A percentile compares a stretch with the other conserved stretches of the same genome.
Conservation (phyloP, 2,113 vertebrate species). For the Cinclus cinclus region DNA sequence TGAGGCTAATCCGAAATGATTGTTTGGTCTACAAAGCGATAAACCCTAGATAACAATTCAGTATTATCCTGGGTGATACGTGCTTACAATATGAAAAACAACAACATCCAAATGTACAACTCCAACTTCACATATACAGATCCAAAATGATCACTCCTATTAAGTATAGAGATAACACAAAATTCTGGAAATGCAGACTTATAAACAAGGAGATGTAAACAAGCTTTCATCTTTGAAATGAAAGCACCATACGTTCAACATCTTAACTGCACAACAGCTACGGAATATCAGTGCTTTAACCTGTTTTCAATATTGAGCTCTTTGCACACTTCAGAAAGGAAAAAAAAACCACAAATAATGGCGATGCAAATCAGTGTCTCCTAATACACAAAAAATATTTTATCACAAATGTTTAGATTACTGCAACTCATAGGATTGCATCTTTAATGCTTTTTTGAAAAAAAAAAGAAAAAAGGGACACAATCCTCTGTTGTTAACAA, state of each 20-base stretch:
- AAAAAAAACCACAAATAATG: neutral
- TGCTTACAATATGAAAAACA: neutral
- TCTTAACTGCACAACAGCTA: neutral
- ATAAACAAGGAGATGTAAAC: neutral
- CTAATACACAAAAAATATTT: neutral
- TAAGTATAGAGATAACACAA: neutral
- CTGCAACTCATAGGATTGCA: neutral
- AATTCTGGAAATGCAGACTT: neutral
- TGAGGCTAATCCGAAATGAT: neutral
- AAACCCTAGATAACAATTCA: neutral
- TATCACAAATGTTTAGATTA: neutral
- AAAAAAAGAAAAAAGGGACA: neutral
- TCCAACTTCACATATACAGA: neutral
- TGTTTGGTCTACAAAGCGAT: neutral
- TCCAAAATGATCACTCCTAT: neutral
- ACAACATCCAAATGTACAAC: neutral
- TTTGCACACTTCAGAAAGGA: neutral
- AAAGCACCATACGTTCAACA: neutral
- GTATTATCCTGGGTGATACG: neutral
- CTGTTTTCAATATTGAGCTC: neutral
- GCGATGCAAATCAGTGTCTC: neutral
- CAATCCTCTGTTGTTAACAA: neutral
- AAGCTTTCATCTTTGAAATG: neutral
- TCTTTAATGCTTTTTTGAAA: neutral
- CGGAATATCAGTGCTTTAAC: neutral